Conservation (phyloP, 2,888 invertebrate genomes). For the Plebejus anna region DNA sequence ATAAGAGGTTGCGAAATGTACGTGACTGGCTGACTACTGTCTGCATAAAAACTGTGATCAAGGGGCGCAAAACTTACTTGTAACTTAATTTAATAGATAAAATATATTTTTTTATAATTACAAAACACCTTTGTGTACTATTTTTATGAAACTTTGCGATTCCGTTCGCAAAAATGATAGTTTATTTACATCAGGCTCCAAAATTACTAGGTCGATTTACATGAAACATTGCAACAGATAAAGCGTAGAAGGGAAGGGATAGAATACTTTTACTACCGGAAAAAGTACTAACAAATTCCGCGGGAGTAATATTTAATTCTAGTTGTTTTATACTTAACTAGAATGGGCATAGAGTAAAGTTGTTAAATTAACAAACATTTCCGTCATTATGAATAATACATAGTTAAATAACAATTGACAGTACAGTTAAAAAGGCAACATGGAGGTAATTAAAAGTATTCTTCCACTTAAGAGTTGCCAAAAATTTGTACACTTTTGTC, state of each 20-base stretch:
- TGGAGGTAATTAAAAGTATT: not conserved
- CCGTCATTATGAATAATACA: not conserved
- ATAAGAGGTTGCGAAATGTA: not conserved
- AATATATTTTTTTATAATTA: not conserved
- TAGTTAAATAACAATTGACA: not conserved
- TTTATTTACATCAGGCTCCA: too few species aligned
- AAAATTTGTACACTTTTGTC: not conserved
- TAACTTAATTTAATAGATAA: not conserved
- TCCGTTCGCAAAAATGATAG: not conserved
- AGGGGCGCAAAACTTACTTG: not conserved
- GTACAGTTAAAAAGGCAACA: not conserved
- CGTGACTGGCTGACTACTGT: not conserved
- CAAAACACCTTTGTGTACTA: not conserved
- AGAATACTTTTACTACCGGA: too few species aligned
- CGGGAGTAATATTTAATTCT: too few species aligned
- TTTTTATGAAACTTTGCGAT: not conserved
- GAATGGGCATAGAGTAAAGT: too few species aligned
- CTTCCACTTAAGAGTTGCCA: not conserved
- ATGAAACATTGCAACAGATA: too few species aligned
- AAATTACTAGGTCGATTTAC: not conserved
- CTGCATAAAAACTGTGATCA: not conserved
- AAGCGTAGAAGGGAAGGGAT: too few species aligned
- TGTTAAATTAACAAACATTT: not conserved
- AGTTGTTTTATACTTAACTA: too few species aligned
- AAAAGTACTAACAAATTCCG: too few species aligned